phyloP scores from a whole-genome alignment of 2,113 vertebrate genomes.

The Dolichallabes microphthalmus region DNA sequence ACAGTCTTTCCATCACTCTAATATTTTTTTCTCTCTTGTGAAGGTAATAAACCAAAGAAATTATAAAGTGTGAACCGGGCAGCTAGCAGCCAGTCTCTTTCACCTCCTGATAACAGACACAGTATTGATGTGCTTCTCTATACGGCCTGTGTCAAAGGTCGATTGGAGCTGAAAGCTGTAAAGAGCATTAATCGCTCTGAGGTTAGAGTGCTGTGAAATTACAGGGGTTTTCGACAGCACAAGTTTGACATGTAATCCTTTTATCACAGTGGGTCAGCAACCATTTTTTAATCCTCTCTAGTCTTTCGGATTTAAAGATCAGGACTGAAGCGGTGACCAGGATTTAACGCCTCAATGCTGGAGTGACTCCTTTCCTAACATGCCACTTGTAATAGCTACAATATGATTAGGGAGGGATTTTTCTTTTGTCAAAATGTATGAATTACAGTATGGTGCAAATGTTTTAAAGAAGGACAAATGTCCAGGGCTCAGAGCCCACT shows the following conservation, averaged over 20 bases:
- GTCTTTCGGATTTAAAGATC: neutral
- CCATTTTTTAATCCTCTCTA: neutral
- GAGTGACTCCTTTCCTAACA: neutral
- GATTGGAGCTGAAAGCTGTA: conserved; percentile 1
- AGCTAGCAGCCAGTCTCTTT: neutral
- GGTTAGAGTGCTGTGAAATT: neutral
- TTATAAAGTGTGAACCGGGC: neutral
- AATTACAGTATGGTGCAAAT: too few species aligned
- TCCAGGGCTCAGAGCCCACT: too few species aligned
- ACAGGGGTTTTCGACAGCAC: neutral
- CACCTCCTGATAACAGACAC: neutral
- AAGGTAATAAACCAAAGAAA: neutral
- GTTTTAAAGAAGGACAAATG: too few species aligned
- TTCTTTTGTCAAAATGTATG: too few species aligned
- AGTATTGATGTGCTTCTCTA: neutral
- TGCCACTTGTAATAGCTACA: neutral
- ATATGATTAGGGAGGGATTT: neutral
- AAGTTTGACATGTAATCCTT: neutral
- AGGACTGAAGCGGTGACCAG: neutral
- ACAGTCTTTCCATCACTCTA: neutral
- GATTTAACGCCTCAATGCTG: neutral
- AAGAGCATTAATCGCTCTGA: neutral
- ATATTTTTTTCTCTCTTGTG: neutral
- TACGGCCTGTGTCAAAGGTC: neutral
- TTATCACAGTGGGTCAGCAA: neutral